phyloP scores from a whole-genome alignment of 2,888 invertebrate genomes.

The Hydrotaea diabolus region DNA sequence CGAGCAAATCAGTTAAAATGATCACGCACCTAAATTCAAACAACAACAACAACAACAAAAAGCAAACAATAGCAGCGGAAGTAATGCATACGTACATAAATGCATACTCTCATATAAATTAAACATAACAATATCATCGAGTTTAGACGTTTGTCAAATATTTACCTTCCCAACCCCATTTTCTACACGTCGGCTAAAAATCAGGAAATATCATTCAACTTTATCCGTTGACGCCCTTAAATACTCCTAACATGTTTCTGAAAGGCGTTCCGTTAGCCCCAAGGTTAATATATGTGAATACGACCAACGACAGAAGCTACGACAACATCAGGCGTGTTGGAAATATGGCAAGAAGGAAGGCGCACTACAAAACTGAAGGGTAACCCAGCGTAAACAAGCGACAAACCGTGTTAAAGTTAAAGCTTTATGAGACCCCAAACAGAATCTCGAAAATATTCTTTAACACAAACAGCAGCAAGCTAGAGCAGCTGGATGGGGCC shows the following conservation, averaged over 20 bases:
- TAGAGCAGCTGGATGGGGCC: background rate
- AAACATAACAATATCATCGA: background rate
- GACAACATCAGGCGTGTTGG: slow-evolving; percentile 9
- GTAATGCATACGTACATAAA: background rate
- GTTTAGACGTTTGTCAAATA: slow-evolving; percentile 14
- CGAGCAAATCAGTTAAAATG: background rate
- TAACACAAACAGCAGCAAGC: background rate
- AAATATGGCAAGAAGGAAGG: background rate
- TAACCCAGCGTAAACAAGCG: slow-evolving; percentile 5
- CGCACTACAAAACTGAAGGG: slow-evolving; percentile 2
- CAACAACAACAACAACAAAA: background rate
- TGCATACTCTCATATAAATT: background rate
- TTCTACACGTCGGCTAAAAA: background rate
- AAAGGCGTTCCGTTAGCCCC: background rate
- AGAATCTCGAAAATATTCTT: background rate
- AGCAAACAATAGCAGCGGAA: background rate
- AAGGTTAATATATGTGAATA: slow-evolving; percentile 6
- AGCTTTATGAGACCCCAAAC: background rate
- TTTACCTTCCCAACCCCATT: background rate
- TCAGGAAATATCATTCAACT: slow-evolving; percentile 13
- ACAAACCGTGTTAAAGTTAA: slow-evolving; percentile 29
- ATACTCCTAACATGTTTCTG: background rate
- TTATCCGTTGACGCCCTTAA: slow-evolving; percentile 1
- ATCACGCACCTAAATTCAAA: background rate
- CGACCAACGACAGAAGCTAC: background rate